Percentiles rank a stretch among this genome's conserved stretches.
These are phyloP conservation scores for Phaonia tiefii DNA, from an alignment of 2,888 invertebrate genomes.

Conservation along the genomic window DNA sequence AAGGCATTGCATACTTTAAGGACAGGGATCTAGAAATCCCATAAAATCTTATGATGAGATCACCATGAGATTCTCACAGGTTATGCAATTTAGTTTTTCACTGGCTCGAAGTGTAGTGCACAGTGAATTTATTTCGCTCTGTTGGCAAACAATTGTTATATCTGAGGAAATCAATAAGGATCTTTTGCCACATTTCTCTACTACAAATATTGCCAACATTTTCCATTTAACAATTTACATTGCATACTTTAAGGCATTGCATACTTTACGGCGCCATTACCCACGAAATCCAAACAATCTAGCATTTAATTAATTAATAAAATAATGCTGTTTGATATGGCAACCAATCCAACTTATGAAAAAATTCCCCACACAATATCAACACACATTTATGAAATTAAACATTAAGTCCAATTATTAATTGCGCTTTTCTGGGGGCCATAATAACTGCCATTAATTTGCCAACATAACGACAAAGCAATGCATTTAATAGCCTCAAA, in stretches of 20 bases:
- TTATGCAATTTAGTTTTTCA: too few relatives aligned
- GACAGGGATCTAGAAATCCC: background rate
- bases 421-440: background rate
- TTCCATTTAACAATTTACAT: conserved; percentile 1
- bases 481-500: conserved; percentile 10
- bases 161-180: too few relatives aligned
- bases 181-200: too few relatives aligned
- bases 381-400: background rate
- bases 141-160: too few relatives aligned
- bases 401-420: conserved; percentile 13
- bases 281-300: too few relatives aligned
- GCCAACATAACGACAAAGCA: background rate
- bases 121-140: too few relatives aligned
- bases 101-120: too few relatives aligned
- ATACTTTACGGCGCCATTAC: background rate
- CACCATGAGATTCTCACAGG: too few relatives aligned
- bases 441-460: conserved; percentile 19
- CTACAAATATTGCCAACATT: conserved; percentile 6
- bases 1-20: conserved; percentile 27
- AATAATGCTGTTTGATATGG: too few relatives aligned
- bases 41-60: too few relatives aligned
- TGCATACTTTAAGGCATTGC: background rate
- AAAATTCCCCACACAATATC: background rate
- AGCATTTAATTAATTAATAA: too few relatives aligned
- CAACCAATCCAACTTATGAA: background rate